These are phyloP conservation scores for Pseudachorutes palmiensis DNA, from an alignment of 1,140 invertebrate species.

Conservation along the genomic window DNA sequence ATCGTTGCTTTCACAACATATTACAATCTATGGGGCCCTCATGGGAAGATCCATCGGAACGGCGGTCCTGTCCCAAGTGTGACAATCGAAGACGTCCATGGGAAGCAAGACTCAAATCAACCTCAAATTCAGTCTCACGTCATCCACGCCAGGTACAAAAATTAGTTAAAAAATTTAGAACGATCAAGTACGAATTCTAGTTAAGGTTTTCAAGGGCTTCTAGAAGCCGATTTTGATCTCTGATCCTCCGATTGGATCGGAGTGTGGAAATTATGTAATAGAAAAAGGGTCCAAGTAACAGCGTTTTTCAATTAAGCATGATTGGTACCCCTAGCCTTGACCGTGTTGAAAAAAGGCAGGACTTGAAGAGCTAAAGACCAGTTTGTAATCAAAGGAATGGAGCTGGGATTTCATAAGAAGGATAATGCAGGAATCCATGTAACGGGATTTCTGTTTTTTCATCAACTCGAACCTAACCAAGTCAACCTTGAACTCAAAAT, in stretches of 20 bases:
- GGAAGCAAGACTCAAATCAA: background rate
- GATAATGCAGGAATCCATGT: conserved; percentile 18
- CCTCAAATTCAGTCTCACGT: background rate
- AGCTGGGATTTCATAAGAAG: background rate
- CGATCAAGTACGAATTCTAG: background rate
- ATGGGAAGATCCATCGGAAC: conserved; percentile 6
- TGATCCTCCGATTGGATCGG: background rate
- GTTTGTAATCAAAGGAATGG: background rate
- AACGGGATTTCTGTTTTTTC: conserved; percentile 23
- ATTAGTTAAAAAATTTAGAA: background rate
- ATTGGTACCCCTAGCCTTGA: conserved; percentile 18
- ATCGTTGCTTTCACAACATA: conserved; percentile 22
- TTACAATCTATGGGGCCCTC: conserved; percentile 18
- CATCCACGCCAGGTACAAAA: conserved; percentile 13
- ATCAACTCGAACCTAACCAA: background rate
- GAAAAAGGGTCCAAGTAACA: background rate
- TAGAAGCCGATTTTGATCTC: background rate
- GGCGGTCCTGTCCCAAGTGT: background rate
- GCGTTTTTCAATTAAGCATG: background rate
- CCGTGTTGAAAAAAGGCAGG: conserved; percentile 25
- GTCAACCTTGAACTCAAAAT: conserved; percentile 27
- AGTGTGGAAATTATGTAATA: background rate
- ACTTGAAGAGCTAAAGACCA: conserved; percentile 5
- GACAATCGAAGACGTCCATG: background rate
- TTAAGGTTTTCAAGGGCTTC: background rate